Evolutionary conservation across 2,113 vertebrate genomes (phyloP).

Genomic region (Opisthocomus hoazin): DNA sequence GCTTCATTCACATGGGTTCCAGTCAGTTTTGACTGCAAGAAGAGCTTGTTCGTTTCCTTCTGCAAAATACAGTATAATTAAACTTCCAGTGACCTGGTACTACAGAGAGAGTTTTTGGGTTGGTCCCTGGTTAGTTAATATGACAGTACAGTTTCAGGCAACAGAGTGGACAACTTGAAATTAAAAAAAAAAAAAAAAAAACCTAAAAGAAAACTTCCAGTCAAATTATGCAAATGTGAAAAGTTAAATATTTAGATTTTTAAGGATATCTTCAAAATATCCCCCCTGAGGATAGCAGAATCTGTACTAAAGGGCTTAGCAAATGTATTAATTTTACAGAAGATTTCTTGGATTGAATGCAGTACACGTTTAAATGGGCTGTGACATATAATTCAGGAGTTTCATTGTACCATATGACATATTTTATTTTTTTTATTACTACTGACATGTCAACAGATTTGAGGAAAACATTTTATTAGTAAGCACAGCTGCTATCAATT

Average conservation of each 20-base stretch:
- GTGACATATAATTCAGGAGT: slow-evolving; percentile 44
- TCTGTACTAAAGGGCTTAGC: background rate
- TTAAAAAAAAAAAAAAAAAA: background rate
- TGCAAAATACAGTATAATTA: background rate
- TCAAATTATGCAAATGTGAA: slow-evolving; percentile 1
- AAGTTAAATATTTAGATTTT: slow-evolving; percentile 53
- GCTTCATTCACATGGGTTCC: background rate
- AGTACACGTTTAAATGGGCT: slow-evolving; percentile 28
- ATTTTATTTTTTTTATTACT: slow-evolving; percentile 53
- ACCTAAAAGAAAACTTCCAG: background rate
- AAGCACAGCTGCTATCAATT: slow-evolving; percentile 78
- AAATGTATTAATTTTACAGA: slow-evolving; percentile 22
- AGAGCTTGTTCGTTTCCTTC: background rate
- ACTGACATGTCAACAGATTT: slow-evolving; percentile 66
- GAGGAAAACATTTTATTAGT: slow-evolving; percentile 62
- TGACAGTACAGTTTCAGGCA: background rate
- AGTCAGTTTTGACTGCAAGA: background rate
- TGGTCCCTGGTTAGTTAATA: background rate
- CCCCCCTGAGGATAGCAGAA: background rate
- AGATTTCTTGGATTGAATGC: slow-evolving; percentile 14
- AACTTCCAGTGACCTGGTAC: background rate
- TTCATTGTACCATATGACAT: slow-evolving; percentile 30
- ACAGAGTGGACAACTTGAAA: background rate
- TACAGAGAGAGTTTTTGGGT: background rate
- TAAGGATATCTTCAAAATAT: slow-evolving; percentile 7